Percentiles rank a stretch among this genome's conserved stretches.
phyloP scores from a whole-genome alignment of 37 sponge, comb jelly and placozoan genomes.

The Eunapius fragilis region DNA sequence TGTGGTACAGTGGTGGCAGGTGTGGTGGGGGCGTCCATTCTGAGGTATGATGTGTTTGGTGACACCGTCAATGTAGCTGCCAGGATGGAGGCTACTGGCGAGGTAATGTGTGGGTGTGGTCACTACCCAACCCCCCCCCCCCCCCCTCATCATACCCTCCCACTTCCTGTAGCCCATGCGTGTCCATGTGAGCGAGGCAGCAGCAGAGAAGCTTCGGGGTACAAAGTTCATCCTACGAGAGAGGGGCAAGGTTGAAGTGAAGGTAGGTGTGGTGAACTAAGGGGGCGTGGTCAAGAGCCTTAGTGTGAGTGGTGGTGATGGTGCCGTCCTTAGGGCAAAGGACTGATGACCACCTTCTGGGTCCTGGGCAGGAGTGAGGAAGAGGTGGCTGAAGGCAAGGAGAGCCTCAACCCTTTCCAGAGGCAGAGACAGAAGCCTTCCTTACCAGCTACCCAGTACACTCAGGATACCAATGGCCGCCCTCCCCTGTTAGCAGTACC shows the following conservation, averaged over 20 bases:
- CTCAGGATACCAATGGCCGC: not conserved
- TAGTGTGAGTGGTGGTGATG: not conserved
- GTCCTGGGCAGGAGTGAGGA: slow-evolving; percentile 31
- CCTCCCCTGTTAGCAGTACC: not conserved
- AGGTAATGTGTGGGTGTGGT: slow-evolving; percentile 16
- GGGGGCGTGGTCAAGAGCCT: not conserved
- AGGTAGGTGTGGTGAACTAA: slow-evolving; percentile 6
- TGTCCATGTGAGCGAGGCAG: slow-evolving; percentile 64
- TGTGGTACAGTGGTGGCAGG: slow-evolving; percentile 68
- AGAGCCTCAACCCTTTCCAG: slow-evolving; percentile 11
- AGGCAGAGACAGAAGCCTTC: not conserved
- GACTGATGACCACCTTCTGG: slow-evolving; percentile 73
- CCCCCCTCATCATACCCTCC: too few relatives aligned
- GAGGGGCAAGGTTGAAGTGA: slow-evolving; percentile 56
- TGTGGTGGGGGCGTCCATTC: slow-evolving; percentile 43
- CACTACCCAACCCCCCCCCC: too few relatives aligned
- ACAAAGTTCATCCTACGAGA: slow-evolving; percentile 28
- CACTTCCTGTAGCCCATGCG: slow-evolving; percentile 44
- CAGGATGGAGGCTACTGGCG: slow-evolving; percentile 64
- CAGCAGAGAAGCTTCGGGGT: slow-evolving; percentile 40
- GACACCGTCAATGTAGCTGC: slow-evolving; percentile 71
- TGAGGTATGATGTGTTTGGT: slow-evolving; percentile 68
- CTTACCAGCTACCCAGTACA: not conserved
- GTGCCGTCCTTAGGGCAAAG: slow-evolving; percentile 60
- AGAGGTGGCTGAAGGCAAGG: not conserved